Percentiles rank a stretch among this genome's conserved stretches.
These are phyloP conservation scores for Perizoma affinitatum DNA, from an alignment of 2,888 invertebrate genomes.

Conservation along the genomic window DNA sequence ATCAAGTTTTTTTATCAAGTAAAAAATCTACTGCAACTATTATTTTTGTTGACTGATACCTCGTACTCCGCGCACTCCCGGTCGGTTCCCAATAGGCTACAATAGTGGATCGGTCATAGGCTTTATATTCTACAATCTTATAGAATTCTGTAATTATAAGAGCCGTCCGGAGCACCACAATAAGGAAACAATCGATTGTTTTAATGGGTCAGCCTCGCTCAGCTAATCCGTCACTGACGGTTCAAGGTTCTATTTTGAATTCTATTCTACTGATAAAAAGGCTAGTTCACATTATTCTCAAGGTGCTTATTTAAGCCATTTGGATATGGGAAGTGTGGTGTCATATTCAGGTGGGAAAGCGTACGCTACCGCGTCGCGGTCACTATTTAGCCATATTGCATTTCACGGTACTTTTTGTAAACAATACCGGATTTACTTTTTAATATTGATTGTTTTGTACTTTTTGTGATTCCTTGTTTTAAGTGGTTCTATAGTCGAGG, in stretches of 20 bases:
- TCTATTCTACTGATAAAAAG: constrained; percentile 57
- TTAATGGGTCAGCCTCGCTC: constrained; percentile 82
- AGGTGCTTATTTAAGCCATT: constrained; percentile 58
- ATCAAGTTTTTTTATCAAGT: too few relatives aligned
- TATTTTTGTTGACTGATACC: too few relatives aligned
- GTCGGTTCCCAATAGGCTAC: background rate
- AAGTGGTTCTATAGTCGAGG: constrained; percentile 12
- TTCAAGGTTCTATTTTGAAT: constrained; percentile 62
- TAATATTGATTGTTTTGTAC: constrained; percentile 50
- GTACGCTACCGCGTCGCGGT: constrained; percentile 81
- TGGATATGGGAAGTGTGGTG: constrained; percentile 59
- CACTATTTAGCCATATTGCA: constrained; percentile 74
- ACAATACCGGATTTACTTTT: constrained; percentile 67
- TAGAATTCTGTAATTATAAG: constrained; percentile 66
- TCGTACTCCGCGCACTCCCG: too few relatives aligned
- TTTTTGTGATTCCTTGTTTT: constrained; percentile 24
- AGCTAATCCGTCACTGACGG: constrained; percentile 76
- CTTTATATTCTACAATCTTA: constrained; percentile 43
- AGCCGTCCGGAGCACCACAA: constrained; percentile 65
- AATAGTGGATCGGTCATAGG: background rate
- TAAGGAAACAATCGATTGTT: constrained; percentile 84
- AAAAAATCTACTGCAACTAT: too few relatives aligned
- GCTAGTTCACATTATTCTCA: constrained; percentile 51
- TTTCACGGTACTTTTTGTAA: constrained; percentile 75
- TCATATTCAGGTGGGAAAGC: constrained; percentile 83